Percentiles rank a stretch among this genome's conserved stretches.
Conservation (phyloP, 2,888 invertebrate genomes). For the Nemotelus pantherinus region DNA sequence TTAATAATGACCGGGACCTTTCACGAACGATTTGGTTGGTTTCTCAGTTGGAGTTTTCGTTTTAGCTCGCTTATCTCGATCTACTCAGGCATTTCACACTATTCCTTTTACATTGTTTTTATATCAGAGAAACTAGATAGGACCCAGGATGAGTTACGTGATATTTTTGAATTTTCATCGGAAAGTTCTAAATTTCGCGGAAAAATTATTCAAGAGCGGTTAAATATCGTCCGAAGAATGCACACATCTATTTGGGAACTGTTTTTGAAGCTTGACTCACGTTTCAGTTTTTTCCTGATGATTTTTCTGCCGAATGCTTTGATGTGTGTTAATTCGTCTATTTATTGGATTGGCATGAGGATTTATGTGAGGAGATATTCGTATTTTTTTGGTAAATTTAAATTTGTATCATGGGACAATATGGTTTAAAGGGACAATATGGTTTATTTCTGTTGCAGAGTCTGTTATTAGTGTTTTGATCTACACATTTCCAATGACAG, state of each 20-base stretch:
- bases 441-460: not conserved
- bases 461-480: not conserved
- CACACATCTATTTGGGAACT: not conserved
- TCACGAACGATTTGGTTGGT: not conserved
- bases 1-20: not conserved
- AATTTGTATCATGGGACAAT: too few relatives aligned
- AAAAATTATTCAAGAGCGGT: not conserved
- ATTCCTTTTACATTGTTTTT: not conserved
- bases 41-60: conserved; percentile 6
- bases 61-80: not conserved
- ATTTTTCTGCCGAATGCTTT: not conserved
- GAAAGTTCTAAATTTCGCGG: conserved; percentile 6
- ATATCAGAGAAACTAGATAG: not conserved
- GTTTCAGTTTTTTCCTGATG: not conserved
- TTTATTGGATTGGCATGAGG: conserved; percentile 12
- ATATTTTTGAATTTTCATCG: not conserved
- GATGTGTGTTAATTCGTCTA: not conserved
- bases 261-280: not conserved
- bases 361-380: not conserved
- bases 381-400: not conserved
- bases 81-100: not conserved
- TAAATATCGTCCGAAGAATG: not conserved
- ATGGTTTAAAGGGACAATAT: too few relatives aligned
- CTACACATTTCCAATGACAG: not conserved
- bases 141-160: not conserved